Evolutionary conservation across 2,888 invertebrate genomes (phyloP), one percentile per base, ranked within the genome.

Genomic region (Hemicrepidius hirtus): DNA sequence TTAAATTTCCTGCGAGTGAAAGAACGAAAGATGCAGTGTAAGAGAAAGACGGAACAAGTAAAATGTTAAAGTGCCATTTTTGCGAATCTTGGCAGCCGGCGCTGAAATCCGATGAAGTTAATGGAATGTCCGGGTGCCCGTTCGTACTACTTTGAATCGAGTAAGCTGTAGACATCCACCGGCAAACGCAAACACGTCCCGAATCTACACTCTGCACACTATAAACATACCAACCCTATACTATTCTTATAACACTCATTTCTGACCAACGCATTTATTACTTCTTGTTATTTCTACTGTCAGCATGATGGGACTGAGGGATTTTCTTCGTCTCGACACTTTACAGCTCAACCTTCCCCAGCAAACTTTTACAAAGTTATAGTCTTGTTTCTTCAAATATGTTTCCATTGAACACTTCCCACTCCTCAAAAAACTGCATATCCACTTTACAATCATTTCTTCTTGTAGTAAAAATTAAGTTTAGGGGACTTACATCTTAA

Each of bases 41-140:
- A 68, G 75, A 78, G 69, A 71, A 72, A 68, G 77, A 79, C 68
- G 76, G 76, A 75, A 76, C 71, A 79, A 78, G 76, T 71, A 75
- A 78, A 79, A 80, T 77, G 78, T 78, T 79, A 79, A 80, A 80
- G 80, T 80, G 80, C 79, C 81, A 82, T 80, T 81, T 82, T 81
- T 80, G 78, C 76, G 79, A 74, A 74, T 74, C 74, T 68, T 68
- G 71, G 74, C 74, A 74, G 71, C 68, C 74, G 70, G 71, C 71
- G 71, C 71, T 74, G 70, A 71, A 80, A 80, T 81, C 79, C 79
- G 79, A 80, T 80, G 78, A 80, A 79, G 79, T 80, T 80, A 81
- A 81, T 81, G 81, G 81, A 81, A 81, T 80, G 79, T 77, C 78
- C 80, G 78, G 78, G 76, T 78, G 70, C 70, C 68, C 70, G 70